Evolutionary conservation across 2,888 invertebrate species (phyloP).

Genomic region (Ctena decussata): DNA sequence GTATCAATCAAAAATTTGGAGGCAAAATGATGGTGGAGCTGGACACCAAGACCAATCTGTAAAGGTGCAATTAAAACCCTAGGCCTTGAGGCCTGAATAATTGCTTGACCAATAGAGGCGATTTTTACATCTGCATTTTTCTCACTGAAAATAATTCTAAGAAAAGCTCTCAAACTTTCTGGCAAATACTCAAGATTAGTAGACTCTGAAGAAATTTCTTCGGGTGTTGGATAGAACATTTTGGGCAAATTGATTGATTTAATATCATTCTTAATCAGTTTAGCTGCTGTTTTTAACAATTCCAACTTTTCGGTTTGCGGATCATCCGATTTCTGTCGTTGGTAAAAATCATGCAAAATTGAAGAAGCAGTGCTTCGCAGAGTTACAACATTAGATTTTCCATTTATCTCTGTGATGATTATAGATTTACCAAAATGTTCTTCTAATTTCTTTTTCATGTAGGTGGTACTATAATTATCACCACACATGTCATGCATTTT

Average conservation of each 20-base stretch:
- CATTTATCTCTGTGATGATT: constrained; percentile 56
- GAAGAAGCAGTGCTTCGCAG: constrained; percentile 47
- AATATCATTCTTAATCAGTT: constrained; percentile 69
- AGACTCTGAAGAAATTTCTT: constrained; percentile 35
- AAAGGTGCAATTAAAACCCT: constrained; percentile 55
- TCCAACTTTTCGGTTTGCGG: constrained; percentile 36
- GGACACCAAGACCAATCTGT: constrained; percentile 63
- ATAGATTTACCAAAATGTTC: constrained; percentile 64
- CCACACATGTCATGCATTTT: constrained; percentile 35
- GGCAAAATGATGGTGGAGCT: constrained; percentile 61
- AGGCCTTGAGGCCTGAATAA: constrained; percentile 60
- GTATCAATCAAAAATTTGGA: constrained; percentile 68
- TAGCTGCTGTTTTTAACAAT: constrained; percentile 70
- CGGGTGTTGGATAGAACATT: constrained; percentile 51
- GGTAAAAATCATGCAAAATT: constrained; percentile 54
- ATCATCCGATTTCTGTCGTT: constrained; percentile 29
- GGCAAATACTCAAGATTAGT: constrained; percentile 48
- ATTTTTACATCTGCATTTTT: constrained; percentile 43
- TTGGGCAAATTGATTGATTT: constrained; percentile 37
- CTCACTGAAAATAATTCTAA: constrained; percentile 36
- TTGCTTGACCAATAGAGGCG: constrained; percentile 63
- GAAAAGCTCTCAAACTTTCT: constrained; percentile 30
- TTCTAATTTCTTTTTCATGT: constrained; percentile 60
- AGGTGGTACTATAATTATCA: constrained; percentile 17
- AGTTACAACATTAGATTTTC: constrained; percentile 63